These are phyloP conservation scores for Pelagia noctiluca DNA, from an alignment of 30 jellyfish, hydroid and myxozoan species.

Conservation along the genomic window DNA sequence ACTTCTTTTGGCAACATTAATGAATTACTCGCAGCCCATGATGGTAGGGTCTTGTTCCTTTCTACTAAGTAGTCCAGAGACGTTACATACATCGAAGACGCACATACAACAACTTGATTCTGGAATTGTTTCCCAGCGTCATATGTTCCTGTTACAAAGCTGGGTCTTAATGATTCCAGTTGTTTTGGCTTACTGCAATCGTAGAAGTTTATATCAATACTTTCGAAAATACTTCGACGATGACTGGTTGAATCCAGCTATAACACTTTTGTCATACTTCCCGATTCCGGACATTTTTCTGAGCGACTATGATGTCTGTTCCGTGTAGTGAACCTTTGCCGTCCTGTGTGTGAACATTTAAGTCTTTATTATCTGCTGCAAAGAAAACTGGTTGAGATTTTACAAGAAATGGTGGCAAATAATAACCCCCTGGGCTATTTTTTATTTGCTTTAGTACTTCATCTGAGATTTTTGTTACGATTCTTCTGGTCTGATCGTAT, in stretches of 20 bases:
- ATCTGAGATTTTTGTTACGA: background rate
- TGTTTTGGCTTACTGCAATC: background rate
- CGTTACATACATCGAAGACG: background rate
- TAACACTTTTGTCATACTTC: background rate
- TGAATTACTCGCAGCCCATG: conserved; percentile 1
- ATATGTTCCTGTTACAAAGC: background rate
- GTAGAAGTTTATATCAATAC: background rate
- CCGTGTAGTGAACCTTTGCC: conserved; percentile 7
- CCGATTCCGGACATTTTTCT: background rate
- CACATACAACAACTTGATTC: background rate
- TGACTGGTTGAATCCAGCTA: background rate
- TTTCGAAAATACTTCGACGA: background rate
- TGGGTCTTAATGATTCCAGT: background rate
- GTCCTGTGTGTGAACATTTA: background rate
- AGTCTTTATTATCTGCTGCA: conserved; percentile 1
- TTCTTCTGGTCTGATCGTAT: background rate
- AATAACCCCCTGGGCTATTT: background rate
- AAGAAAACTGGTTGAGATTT: background rate
- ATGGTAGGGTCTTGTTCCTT: background rate
- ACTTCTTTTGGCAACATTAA: background rate
- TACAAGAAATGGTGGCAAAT: too few species aligned
- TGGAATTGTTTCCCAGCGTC: background rate
- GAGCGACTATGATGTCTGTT: background rate
- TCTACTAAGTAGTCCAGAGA: background rate
- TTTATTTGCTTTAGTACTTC: conserved; percentile 1